These are phyloP conservation scores for Saimiri boliviensis DNA, from an alignment of 2,113 vertebrate species.

Conservation along the genomic window DNA sequence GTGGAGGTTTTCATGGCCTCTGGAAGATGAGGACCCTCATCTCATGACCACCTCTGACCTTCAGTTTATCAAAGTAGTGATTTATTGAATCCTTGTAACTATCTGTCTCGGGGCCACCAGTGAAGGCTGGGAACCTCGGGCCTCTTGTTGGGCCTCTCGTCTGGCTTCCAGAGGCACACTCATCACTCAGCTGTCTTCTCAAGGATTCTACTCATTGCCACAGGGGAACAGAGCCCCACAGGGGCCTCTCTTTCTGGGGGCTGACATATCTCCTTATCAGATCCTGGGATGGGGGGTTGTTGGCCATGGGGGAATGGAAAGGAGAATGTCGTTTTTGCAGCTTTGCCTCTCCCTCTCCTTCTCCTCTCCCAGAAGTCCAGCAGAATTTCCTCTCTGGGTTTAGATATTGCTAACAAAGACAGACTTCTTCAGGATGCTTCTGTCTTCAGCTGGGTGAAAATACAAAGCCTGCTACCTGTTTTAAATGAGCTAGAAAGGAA, in stretches of 20 bases:
- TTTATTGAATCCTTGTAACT: background rate
- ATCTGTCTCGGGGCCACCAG: background rate
- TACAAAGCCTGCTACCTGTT: background rate
- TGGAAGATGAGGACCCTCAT: background rate
- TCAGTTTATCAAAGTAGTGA: background rate
- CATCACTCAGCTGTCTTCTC: background rate
- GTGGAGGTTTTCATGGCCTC: background rate
- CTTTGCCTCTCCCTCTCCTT: background rate
- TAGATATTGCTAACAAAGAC: background rate
- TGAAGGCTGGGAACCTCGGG: background rate
- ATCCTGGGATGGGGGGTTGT: background rate
- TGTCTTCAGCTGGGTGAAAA: background rate
- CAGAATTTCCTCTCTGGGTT: background rate
- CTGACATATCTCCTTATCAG: background rate
- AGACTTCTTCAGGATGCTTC: background rate
- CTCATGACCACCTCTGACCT: background rate
- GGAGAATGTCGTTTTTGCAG: background rate
- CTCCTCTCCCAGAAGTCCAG: background rate
- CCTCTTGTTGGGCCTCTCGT: background rate
- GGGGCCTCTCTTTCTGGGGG: no score
- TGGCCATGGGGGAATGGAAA: background rate
- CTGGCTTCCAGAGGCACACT: background rate
- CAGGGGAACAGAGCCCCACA: background rate
- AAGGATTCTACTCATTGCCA: background rate
- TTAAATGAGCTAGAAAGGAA: constrained; percentile 18